These are phyloP conservation scores for Podabrus alpinus DNA, from an alignment of 2,888 invertebrate species.

Conservation along the genomic window DNA sequence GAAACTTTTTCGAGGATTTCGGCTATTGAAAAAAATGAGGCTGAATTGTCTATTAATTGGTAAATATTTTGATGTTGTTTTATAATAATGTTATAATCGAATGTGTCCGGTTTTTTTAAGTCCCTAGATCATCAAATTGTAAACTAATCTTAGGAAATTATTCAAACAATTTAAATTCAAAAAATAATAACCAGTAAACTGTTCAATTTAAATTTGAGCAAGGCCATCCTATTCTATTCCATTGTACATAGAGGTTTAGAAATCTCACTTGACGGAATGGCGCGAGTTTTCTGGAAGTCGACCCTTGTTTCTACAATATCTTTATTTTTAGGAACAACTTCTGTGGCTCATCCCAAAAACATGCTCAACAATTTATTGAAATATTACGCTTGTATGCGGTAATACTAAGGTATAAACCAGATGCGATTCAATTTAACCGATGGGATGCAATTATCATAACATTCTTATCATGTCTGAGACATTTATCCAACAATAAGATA, in stretches of 20 bases:
- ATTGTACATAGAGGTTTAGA: neutral
- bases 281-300: neutral
- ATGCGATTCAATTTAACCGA: conserved; percentile 53
- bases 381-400: conserved; percentile 51
- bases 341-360: conserved; percentile 40
- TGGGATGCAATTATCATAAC: conserved; percentile 80
- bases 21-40: neutral
- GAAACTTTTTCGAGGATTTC: conserved; percentile 45
- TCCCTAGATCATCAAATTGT: no score
- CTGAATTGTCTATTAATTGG: neutral
- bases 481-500: conserved; percentile 56
- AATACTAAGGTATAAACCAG: conserved; percentile 45
- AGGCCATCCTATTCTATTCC: no score
- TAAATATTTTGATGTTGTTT: neutral
- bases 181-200: no score
- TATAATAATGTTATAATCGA: no score
- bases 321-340: conserved; percentile 7
- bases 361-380: conserved; percentile 52
- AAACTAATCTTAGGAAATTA: no score
- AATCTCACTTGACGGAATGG: no score
- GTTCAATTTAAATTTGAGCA: neutral
- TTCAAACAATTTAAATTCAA: no score
- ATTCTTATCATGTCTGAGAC: conserved; percentile 67
- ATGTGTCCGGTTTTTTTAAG: no score
- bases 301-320: neutral